Percentiles rank a stretch among this genome's conserved stretches.
Evolutionary conservation across 2,797 vertebrate species (phyloP).

Genomic region (Columba guinea): DNA sequence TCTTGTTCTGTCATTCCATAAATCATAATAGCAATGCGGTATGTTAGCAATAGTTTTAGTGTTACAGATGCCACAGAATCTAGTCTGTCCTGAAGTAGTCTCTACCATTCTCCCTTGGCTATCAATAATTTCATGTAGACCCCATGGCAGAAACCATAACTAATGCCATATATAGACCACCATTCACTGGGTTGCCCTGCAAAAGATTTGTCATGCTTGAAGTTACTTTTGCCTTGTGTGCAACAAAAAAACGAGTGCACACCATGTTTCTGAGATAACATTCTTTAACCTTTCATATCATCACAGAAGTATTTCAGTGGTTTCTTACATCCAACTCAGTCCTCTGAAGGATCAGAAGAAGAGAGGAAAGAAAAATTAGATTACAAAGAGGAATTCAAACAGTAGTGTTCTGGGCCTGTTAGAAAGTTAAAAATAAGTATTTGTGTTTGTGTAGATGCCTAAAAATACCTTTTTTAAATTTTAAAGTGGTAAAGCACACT

Average conservation of each 20-base stretch:
- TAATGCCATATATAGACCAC: background rate
- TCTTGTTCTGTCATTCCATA: background rate
- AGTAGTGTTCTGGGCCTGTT: background rate
- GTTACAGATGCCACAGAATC: background rate
- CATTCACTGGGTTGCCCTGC: background rate
- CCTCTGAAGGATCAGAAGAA: background rate
- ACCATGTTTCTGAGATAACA: background rate
- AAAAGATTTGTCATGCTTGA: background rate
- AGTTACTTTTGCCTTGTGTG: background rate
- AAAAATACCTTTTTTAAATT: slow-evolving; percentile 34
- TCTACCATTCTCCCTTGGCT: background rate
- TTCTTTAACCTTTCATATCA: slow-evolving; percentile 2
- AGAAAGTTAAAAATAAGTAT: slow-evolving; percentile 39
- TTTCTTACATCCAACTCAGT: background rate
- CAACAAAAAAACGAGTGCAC: background rate
- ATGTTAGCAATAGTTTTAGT: background rate
- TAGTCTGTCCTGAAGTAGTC: background rate
- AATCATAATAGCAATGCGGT: background rate
- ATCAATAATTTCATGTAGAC: background rate
- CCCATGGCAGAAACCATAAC: background rate
- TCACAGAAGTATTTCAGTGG: background rate
- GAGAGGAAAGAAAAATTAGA: background rate
- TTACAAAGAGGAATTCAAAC: slow-evolving; percentile 17
- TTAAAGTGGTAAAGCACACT: slow-evolving; percentile 37
- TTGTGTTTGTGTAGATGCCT: slow-evolving; percentile 31